Conservation (phyloP, 2,888 invertebrate genomes). For the Chloromyia formosa region DNA sequence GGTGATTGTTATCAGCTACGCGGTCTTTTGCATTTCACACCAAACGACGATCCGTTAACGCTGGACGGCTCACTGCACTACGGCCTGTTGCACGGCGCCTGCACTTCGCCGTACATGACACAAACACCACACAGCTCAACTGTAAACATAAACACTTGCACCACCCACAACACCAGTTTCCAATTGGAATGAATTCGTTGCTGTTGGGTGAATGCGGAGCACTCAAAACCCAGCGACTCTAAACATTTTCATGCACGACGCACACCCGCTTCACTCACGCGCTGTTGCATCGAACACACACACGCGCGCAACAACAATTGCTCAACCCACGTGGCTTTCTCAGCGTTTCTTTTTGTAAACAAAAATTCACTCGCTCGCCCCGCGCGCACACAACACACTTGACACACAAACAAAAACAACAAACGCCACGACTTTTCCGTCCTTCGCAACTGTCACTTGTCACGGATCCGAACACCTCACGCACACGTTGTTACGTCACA, state of each 20-base stretch:
- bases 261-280: not conserved
- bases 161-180: not conserved
- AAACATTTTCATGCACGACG: conserved; percentile 8
- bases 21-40: conserved; percentile 2
- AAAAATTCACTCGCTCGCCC: not conserved
- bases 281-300: not conserved
- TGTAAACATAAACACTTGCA: conserved; percentile 26
- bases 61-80: not conserved
- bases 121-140: conserved; percentile 1
- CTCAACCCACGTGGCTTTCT: conserved; percentile 14
- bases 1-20: not conserved
- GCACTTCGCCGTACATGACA: not conserved
- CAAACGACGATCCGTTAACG: not conserved
- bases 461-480: not conserved
- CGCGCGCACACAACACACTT: not conserved
- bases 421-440: conserved; percentile 17
- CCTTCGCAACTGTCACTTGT: conserved; percentile 23
- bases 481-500: conserved; percentile 29
- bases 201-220: not conserved
- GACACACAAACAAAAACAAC: not conserved
- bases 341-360: conserved; percentile 31
- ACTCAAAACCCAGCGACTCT: conserved; percentile 1
- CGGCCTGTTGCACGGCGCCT: too few species aligned
- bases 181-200: conserved; percentile 8
- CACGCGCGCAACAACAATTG: conserved; percentile 7